Conservation (phyloP, 1,140 invertebrate species). For the Drosophila pseudoananassae region DNA sequence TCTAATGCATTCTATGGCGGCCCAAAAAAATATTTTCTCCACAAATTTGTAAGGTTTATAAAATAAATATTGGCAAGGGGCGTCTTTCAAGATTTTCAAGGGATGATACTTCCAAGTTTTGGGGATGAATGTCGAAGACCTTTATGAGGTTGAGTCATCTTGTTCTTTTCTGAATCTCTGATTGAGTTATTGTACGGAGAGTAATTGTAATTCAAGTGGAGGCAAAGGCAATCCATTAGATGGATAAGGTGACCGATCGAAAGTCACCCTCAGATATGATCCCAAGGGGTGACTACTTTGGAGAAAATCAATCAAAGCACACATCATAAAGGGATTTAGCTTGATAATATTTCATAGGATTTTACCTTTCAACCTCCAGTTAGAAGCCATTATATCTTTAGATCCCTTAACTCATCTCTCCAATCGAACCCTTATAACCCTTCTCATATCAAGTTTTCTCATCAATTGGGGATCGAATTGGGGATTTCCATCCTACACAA, state of each 20-base stretch:
- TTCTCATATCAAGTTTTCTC: constrained; percentile 24
- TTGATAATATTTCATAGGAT: background rate
- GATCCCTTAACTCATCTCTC: too few species aligned
- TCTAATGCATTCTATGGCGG: constrained; percentile 38
- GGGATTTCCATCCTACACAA: constrained; percentile 21
- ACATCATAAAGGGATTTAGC: background rate
- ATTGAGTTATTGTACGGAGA: constrained; percentile 39
- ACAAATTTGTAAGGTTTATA: constrained; percentile 77
- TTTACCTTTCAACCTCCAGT: background rate
- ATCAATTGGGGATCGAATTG: constrained; percentile 51
- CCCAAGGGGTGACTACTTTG: constrained; percentile 2
- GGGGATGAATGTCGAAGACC: background rate
- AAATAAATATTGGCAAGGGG: constrained; percentile 62
- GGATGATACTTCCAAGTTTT: constrained; percentile 46
- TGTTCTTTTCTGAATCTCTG: constrained; percentile 2
- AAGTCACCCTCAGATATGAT: constrained; percentile 21
- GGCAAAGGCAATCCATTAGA: constrained; percentile 17
- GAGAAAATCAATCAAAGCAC: constrained; percentile 11
- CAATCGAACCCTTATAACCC: background rate
- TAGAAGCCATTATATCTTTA: too few species aligned
- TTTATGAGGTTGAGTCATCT: constrained; percentile 21
- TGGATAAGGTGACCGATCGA: constrained; percentile 34
- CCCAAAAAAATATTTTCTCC: constrained; percentile 52
- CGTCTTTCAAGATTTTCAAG: constrained; percentile 31
- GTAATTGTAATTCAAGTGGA: constrained; percentile 31